phyloP scores from a whole-genome alignment of 2,113 vertebrate genomes.

The Varanus komodoensis region DNA sequence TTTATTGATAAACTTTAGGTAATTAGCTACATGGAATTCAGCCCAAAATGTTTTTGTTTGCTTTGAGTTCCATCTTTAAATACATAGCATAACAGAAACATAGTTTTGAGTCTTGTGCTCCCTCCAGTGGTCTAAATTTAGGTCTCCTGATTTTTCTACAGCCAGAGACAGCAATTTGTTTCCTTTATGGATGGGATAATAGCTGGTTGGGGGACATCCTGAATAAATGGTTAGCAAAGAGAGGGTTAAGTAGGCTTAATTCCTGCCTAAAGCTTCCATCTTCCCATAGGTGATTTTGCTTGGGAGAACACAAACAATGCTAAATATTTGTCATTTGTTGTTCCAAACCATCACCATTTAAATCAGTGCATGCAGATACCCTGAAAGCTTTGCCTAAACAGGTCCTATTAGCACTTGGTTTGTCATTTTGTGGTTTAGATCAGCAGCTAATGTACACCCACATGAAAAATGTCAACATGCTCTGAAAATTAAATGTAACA shows the following conservation, averaged over 20 bases:
- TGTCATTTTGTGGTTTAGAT: background rate
- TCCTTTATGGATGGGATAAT: background rate
- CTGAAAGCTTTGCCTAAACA: background rate
- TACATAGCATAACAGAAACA: background rate
- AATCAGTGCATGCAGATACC: background rate
- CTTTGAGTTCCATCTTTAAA: fast-evolving
- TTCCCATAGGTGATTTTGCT: too few relatives aligned
- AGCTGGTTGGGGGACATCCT: background rate
- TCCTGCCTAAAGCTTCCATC: background rate
- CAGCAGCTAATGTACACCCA: too few relatives aligned
- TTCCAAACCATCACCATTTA: background rate
- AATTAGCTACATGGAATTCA: constrained; percentile 25
- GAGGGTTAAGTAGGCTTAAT: background rate
- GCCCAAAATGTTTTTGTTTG: background rate
- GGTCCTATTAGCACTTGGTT: background rate
- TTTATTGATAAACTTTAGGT: fast-evolving
- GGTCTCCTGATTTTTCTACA: background rate
- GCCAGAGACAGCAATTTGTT: background rate
- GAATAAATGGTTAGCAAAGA: background rate
- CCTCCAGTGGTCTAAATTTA: constrained; percentile 31
- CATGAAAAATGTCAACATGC: background rate
- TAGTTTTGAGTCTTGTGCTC: background rate
- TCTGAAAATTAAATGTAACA: background rate
- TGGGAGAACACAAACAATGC: too few relatives aligned
- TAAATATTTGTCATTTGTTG: too few relatives aligned